phyloP scores from a whole-genome alignment of 2,888 invertebrate species.

The Omphaloscelis lunosa region DNA sequence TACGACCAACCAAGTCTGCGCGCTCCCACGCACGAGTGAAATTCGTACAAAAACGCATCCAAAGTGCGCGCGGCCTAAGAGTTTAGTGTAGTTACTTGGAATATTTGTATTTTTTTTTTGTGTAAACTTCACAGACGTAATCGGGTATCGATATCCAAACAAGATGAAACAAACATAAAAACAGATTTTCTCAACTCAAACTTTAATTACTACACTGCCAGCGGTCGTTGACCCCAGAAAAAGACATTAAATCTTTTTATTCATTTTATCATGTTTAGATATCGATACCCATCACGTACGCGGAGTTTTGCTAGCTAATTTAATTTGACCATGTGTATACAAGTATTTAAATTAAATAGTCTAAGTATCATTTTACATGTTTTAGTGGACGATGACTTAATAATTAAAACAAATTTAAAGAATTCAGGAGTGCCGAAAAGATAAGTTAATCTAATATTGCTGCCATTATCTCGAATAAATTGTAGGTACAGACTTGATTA shows the following conservation, averaged over 20 bases:
- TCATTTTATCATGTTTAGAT: neutral
- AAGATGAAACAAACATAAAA: neutral
- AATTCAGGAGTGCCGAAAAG: neutral
- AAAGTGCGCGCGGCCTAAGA: no score
- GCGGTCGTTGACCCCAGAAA: no score
- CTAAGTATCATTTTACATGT: neutral
- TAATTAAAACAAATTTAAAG: conserved; percentile 8
- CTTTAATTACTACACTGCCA: no score
- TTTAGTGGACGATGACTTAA: neutral
- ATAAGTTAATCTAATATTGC: conserved; percentile 34
- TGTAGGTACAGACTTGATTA: conserved; percentile 8
- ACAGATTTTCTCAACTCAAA: no score
- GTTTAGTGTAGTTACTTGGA: no score
- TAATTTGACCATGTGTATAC: neutral
- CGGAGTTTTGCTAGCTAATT: neutral
- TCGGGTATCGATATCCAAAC: neutral
- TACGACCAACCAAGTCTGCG: no score
- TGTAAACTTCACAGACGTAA: neutral
- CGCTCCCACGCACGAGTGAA: no score
- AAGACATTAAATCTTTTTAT: no score
- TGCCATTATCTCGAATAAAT: conserved; percentile 1
- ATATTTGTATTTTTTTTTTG: neutral
- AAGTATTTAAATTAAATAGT: no score
- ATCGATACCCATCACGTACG: neutral
- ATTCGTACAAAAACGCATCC: no score